Conservation (phyloP, 2,888 invertebrate genomes). For the Drosophila melanosoma region DNA sequence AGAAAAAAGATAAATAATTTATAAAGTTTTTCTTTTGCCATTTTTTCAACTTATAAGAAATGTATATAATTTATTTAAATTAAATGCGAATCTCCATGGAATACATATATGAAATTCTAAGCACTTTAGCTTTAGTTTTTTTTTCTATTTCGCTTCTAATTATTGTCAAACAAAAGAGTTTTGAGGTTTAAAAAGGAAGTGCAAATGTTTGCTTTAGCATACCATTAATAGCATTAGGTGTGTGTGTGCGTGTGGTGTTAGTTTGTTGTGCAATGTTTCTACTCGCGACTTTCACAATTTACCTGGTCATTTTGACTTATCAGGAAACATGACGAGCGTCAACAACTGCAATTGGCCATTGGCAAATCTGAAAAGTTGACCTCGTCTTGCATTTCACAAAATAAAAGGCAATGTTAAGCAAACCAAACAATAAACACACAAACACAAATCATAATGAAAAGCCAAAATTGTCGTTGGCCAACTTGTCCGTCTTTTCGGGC, state of each 20-base stretch:
- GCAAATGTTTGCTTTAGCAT: conserved; percentile 60
- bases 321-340: conserved; percentile 51
- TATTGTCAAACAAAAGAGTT: conserved; percentile 15
- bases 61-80: neutral
- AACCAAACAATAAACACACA: conserved; percentile 5
- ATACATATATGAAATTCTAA: neutral
- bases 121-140: neutral
- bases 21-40: neutral
- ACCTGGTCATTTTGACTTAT: conserved; percentile 32
- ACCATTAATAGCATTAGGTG: neutral
- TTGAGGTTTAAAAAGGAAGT: conserved; percentile 52
- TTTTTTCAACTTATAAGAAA: neutral
- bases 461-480: conserved; percentile 41
- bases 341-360: conserved; percentile 27
- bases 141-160: neutral
- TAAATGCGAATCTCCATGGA: neutral
- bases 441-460: conserved; percentile 34
- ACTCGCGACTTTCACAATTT: conserved; percentile 61
- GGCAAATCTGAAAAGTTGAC: conserved; percentile 39
- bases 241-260: conserved; percentile 1
- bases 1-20: neutral
- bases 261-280: conserved; percentile 68
- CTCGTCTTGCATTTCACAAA: conserved; percentile 60
- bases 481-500: conserved; percentile 16
- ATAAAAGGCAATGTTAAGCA: conserved; percentile 9